Conservation (phyloP, 2,113 vertebrate species). For the Nettapus auritus region DNA sequence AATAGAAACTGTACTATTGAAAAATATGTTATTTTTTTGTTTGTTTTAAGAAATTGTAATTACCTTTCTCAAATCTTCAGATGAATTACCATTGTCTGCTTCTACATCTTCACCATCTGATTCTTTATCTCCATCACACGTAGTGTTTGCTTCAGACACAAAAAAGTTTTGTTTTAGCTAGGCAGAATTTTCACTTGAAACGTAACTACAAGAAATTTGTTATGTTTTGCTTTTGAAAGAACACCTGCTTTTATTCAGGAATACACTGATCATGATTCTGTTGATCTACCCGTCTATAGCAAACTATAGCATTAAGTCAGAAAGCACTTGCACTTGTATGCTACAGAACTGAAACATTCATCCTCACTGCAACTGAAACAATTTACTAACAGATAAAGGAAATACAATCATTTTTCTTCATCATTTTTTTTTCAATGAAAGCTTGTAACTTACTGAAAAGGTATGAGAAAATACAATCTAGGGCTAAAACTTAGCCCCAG, state of each 20-base stretch:
- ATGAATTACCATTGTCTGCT: slow-evolving; percentile 86
- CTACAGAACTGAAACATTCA: background rate
- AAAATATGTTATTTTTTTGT: background rate
- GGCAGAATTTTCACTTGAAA: background rate
- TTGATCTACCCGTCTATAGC: background rate
- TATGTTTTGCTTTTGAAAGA: background rate
- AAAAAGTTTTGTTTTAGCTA: background rate
- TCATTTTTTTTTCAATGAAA: background rate
- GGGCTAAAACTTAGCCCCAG: background rate
- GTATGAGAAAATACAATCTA: background rate
- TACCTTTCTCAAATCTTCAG: slow-evolving; percentile 96
- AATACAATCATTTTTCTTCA: background rate
- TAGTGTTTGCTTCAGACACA: slow-evolving; percentile 86
- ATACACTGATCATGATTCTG: background rate
- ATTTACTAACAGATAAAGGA: background rate
- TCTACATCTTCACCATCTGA: slow-evolving; percentile 89
- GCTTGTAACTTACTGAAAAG: background rate
- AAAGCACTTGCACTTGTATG: background rate
- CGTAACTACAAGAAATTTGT: background rate
- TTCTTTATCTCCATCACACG: slow-evolving; percentile 94
- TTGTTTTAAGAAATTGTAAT: background rate
- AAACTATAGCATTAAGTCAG: background rate
- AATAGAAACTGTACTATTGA: too few species aligned
- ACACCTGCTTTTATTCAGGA: background rate
- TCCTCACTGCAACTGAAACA: background rate